Conservation (phyloP, 2,888 invertebrate genomes). For the Chloromyia formosa region DNA sequence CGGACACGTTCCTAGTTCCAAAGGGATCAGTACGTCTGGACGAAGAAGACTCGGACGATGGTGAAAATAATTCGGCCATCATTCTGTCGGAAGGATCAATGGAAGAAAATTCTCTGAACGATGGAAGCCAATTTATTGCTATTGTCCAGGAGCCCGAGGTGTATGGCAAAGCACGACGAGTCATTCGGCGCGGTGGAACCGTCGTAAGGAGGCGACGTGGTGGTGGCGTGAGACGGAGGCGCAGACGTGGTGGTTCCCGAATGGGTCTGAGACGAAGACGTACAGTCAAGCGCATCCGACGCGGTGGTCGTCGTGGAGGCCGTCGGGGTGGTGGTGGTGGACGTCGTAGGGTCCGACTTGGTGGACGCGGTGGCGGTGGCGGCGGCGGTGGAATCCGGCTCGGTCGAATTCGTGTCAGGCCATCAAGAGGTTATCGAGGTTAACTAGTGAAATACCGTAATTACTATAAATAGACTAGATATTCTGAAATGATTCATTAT, state of each 20-base stretch:
- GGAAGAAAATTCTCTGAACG: neutral
- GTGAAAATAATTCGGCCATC: constrained; percentile 4
- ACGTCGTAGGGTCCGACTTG: neutral
- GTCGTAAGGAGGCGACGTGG: constrained; percentile 9
- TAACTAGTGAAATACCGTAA: too few relatives aligned
- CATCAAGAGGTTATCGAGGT: neutral
- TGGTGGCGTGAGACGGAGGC: constrained; percentile 13
- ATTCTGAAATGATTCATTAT: too few relatives aligned
- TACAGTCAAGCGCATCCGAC: constrained; percentile 16
- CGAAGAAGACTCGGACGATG: constrained; percentile 17
- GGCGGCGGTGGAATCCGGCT: constrained; percentile 5
- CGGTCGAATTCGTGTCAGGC: constrained; percentile 20
- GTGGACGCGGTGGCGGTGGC: constrained; percentile 8
- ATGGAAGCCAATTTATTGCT: constrained; percentile 13
- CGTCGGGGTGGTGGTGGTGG: neutral
- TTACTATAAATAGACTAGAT: too few relatives aligned
- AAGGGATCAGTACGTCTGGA: constrained; percentile 25
- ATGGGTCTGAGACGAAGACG: constrained; percentile 20
- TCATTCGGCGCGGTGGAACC: neutral
- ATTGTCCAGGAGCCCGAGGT: constrained; percentile 12
- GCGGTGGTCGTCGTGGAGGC: constrained; percentile 22
- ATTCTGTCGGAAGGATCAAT: neutral
- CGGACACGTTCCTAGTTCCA: constrained; percentile 26
- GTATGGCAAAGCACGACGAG: constrained; percentile 17
- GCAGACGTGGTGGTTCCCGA: constrained; percentile 25